Evolutionary conservation across 2,797 vertebrate genomes (phyloP), one percentile per base, ranked within the genome.

Genomic region (Harpagifer antarcticus): DNA sequence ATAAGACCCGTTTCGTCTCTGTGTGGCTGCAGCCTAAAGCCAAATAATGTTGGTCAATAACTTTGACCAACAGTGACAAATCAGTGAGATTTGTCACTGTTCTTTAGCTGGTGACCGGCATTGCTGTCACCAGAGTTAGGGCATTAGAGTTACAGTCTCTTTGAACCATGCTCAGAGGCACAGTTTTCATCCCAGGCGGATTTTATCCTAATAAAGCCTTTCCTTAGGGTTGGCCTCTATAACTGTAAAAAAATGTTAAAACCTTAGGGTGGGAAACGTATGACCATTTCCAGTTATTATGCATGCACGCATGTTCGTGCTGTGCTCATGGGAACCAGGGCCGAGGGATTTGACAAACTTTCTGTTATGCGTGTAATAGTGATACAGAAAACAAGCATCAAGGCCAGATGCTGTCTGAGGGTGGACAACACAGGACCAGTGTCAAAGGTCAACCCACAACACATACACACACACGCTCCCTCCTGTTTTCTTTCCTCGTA

Each of bases 361-460:
- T 83, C 48, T 76, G 57, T 68, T 84, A 19, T 57, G 63, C 58
- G 54, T 78, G 74, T 37, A 49, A 71, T 81, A 75, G 43, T 49
- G 83, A 81, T 66, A 61, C 48, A 75, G 55, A 82, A 78, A 83
- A 83, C 54, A 70, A 79, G 56, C 55, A 54, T 79, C 48, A 72
- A 65, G 47, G 49, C 80, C 91, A 91, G 91, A 92, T 91, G 88
- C 84, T 87, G 70, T 87, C 74, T 83, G 76, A 88, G 79, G 66
- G 74, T 20, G n/a, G 76, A 83, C 83, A 83, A 89, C 82, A 90
- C 82, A 82, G 76, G 23, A 44, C 19, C 3, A 16, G 31, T 63
- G 78, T 80, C 76, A 86, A 55, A 90, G 73, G 91, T 89, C 87
- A 88, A 64, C 33, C 53, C 72, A 66, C 50, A 62, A 62, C 69